Evolutionary conservation across 2,888 invertebrate genomes (phyloP), one percentile per base, ranked within the genome.

Genomic region (Acleris literana): DNA sequence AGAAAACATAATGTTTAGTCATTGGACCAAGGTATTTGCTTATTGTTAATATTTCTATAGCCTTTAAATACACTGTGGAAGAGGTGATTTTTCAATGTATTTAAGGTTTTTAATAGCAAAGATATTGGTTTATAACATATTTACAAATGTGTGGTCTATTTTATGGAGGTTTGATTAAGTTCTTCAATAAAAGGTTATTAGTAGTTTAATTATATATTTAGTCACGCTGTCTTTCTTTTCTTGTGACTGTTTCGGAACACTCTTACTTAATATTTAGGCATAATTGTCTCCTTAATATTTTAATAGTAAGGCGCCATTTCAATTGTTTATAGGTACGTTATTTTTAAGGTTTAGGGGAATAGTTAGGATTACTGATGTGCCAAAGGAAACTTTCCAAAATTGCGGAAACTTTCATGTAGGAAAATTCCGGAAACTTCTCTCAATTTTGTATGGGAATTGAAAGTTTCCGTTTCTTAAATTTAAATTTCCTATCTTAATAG

Each of bases 161-260:
- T 33, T 61, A 65, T 65, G 33, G 33, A 29, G 60, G 25, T 64
- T 56, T 65, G 60, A 65, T 65, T 56, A 49, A 65, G 56, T 65
- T 61, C 49, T 65, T 52, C 17, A 39, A 65, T 51, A 61, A 60
- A 55, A 65, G 49, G 44, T 61, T 65, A 65, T 65, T 65, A 56
- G 60, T 55, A 49, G 49, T 60, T 65, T 33, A 60, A 55, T 65
- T 29, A 29, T 29, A 48, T 63, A 43, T 53, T 64, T 56, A 46
- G 60, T 61, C 65, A 61, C 55, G 55, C 51, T 13, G 49, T 20
- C 11, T 49, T 49, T 49, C 20, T 56, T 56, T 17, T 5, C 46
- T 63, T 52, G 43, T 56, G 5, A 29, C 22, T 33, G 3, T 39
- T 13, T 13, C 39, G 39, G 3, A 13, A 39, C 13, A 3, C 4